Conservation (phyloP, 2,888 invertebrate species). For the Galeopsomyia nigrocyanea region DNA sequence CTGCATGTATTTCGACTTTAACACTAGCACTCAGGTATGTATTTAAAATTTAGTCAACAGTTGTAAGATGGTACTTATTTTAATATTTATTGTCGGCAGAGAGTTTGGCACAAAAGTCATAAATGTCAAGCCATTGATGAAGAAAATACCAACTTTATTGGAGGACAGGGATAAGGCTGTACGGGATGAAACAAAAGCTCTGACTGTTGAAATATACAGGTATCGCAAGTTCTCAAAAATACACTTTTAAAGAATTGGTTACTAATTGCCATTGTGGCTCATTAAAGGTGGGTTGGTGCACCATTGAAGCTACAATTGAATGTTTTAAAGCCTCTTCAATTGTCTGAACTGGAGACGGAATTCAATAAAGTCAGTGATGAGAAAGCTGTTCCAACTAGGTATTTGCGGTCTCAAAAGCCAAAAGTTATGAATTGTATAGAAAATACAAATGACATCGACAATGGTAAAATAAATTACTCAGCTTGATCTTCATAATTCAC, state of each 20-base stretch:
- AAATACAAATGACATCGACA: slow-evolving; percentile 71
- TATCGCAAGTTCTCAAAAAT: slow-evolving; percentile 61
- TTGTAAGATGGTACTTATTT: slow-evolving; percentile 10
- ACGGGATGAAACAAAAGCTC: slow-evolving; percentile 90
- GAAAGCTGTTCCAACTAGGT: slow-evolving; percentile 80
- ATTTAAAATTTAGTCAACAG: slow-evolving; percentile 41
- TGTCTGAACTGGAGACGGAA: slow-evolving; percentile 89
- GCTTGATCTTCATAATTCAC: slow-evolving; percentile 13
- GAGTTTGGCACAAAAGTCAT: slow-evolving; percentile 95
- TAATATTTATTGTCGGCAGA: slow-evolving; percentile 62
- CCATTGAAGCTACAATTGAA: slow-evolving; percentile 89
- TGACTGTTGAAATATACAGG: slow-evolving; percentile 93
- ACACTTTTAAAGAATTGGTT: background rate
- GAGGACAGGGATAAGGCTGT: slow-evolving; percentile 94
- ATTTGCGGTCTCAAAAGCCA: slow-evolving; percentile 86
- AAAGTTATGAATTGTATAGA: slow-evolving; percentile 73
- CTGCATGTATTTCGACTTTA: slow-evolving; percentile 84
- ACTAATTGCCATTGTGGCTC: background rate
- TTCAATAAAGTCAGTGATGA: slow-evolving; percentile 81
- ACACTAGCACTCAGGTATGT: slow-evolving; percentile 78
- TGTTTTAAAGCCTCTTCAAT: slow-evolving; percentile 88
- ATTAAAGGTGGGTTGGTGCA: slow-evolving; percentile 82
- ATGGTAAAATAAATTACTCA: slow-evolving; percentile 57
- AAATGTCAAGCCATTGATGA: slow-evolving; percentile 88
- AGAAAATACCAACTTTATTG: slow-evolving; percentile 86